Evolutionary conservation across 2,113 vertebrate genomes (phyloP), one percentile per base, ranked within the genome.

Genomic region (Xenopus borealis): DNA sequence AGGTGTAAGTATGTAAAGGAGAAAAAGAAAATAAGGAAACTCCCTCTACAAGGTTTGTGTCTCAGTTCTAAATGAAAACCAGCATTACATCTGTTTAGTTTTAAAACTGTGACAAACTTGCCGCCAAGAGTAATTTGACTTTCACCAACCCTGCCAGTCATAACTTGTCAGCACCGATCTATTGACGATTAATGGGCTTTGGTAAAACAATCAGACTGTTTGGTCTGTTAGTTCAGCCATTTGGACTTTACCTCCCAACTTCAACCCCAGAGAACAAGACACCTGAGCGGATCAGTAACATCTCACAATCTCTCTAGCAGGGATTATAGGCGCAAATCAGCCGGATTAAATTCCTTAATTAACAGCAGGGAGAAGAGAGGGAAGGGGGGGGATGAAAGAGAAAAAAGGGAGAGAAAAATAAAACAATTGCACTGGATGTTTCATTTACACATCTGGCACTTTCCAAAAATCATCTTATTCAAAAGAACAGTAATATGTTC

Each of bases 221-320:
- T 78, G n/a, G 5, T 72, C n/a, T 81, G 12, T 78, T 45, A 67
- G 75, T 82, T 75, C 61, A 80, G 66, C 76, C 11, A 70, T 63
- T 66, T 59, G 66, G 65, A 63, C 62, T 46, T 52, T 45, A 66
- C 62, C 62, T 55, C 53, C 17, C 14, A 16, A 18, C 14, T n/a
- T n/a, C 52, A 67, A 75, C 64, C 67, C 66, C 3, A 62, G 58
- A 75, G 66, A 69, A 77, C 55, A 44, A 53, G 74, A 64, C 74
- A 77, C 74, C 74, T 70, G 66, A 77, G 53, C 70, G 62, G 66
- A 69, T 69, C 66, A 58, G 69, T 62, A 69, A 76, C 57, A 76
- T 76, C 58, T 69, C 73, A 23, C 27, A 8, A 45, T 63, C 44
- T 44, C 59, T 66, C 69, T 58, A 1, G 57, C 45, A 69, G 73